Evolutionary conservation across 1,140 invertebrate genomes (phyloP).

Genomic region (Caerostris darwini): DNA sequence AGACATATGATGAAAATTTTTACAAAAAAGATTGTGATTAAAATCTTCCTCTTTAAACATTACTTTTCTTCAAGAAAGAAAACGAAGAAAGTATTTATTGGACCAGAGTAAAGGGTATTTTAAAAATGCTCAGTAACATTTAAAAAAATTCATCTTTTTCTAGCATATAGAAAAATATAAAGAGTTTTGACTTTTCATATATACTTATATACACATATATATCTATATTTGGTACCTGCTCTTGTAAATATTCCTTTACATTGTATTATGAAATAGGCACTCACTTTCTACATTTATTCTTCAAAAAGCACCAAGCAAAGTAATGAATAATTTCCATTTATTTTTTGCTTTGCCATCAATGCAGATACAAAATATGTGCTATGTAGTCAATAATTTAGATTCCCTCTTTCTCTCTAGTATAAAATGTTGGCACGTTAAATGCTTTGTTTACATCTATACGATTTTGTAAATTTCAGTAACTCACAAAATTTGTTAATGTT

Average conservation of each 20-base stretch:
- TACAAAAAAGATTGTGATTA: not conserved
- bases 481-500: no score
- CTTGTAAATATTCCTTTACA: conserved; percentile 63
- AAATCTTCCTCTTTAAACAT: not conserved
- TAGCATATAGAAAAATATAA: conserved; percentile 55
- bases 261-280: conserved; percentile 30
- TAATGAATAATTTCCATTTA: not conserved
- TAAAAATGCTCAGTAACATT: conserved; percentile 52
- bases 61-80: not conserved
- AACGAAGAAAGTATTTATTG: not conserved
- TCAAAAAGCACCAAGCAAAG: conserved; percentile 1
- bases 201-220: conserved; percentile 55
- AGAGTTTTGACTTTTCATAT: conserved; percentile 64
- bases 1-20: not conserved
- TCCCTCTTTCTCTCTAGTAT: no score
- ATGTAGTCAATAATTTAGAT: no score
- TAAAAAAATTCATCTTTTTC: conserved; percentile 47
- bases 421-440: no score
- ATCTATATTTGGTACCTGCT: conserved; percentile 71
- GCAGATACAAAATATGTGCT: not conserved
- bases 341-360: not conserved
- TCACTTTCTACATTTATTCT: conserved; percentile 1
- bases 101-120: conserved; percentile 35
- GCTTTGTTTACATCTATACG: no score
- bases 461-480: no score